Percentiles rank a stretch among this genome's conserved stretches.
Conservation (phyloP, 2,797 vertebrate species). For the Artibeus lituratus region DNA sequence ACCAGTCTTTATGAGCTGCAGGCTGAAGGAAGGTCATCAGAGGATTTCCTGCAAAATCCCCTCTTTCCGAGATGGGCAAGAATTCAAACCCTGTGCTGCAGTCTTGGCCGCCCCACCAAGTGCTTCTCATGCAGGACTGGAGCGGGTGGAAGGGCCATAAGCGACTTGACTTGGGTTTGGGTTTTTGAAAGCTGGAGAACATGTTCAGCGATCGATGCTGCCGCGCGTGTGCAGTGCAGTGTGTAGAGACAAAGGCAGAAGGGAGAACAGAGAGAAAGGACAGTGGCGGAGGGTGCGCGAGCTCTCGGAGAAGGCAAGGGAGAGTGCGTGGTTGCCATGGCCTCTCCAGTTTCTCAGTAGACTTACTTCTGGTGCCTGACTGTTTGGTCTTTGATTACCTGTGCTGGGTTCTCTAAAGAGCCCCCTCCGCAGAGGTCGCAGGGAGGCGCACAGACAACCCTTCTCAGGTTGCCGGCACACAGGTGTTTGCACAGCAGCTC, state of each 20-base stretch:
- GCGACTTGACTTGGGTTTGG: not conserved
- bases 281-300: fast-evolving
- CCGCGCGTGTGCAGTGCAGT: no score
- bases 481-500: not conserved
- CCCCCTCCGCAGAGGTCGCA: not conserved
- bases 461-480: not conserved
- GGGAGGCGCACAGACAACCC: not conserved
- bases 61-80: not conserved
- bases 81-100: not conserved
- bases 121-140: not conserved
- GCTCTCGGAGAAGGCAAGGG: not conserved
- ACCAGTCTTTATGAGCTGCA: not conserved
- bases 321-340: not conserved
- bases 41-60: not conserved
- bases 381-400: constrained; percentile 52
- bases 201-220: not conserved
- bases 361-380: constrained; percentile 45
- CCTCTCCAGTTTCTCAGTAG: constrained; percentile 17
- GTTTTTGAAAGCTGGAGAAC: constrained; percentile 16
- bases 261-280: not conserved
- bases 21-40: not conserved
- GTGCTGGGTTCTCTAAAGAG: constrained; percentile 25
- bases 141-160: not conserved
- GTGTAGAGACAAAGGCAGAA: constrained; percentile 23
- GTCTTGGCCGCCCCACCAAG: not conserved